Percentiles rank a stretch among this genome's conserved stretches.
These are phyloP conservation scores for Sipunculus nudus DNA, from an alignment of 2,888 invertebrate species.

Conservation along the genomic window DNA sequence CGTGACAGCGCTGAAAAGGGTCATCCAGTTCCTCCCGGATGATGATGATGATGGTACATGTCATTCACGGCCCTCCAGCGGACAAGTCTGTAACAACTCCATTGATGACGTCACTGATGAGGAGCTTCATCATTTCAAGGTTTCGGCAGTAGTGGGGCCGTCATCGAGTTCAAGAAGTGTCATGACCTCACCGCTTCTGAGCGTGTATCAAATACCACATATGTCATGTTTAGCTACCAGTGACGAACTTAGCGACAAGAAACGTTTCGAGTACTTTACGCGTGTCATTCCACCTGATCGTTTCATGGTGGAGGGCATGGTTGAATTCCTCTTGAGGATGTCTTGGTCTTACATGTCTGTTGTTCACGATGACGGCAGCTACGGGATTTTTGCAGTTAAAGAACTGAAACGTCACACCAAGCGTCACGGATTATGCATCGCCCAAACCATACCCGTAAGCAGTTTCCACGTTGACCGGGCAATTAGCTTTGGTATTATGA, in stretches of 20 bases:
- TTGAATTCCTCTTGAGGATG: not conserved
- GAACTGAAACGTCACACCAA: not conserved
- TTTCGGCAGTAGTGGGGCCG: too few species aligned
- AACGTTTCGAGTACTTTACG: not conserved
- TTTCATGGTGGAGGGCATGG: not conserved
- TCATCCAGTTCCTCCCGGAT: too few species aligned
- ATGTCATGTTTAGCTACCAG: not conserved
- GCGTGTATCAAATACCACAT: not conserved
- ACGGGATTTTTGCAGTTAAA: not conserved
- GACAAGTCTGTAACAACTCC: too few species aligned
- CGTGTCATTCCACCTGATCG: not conserved
- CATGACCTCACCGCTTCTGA: too few species aligned
- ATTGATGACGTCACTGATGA: too few species aligned
- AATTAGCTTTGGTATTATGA: too few species aligned
- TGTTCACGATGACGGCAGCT: not conserved
- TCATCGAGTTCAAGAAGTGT: too few species aligned
- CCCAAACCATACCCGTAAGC: not conserved
- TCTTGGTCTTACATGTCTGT: constrained; percentile 1
- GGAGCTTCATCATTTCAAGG: too few species aligned
- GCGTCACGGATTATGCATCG: not conserved
- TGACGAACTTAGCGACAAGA: constrained; percentile 1
- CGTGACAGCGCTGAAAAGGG: too few species aligned
- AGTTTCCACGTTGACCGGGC: not conserved
- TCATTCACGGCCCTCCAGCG: too few species aligned
- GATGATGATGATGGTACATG: too few species aligned